Conservation (phyloP, 2,797 vertebrate species). For the Mus caroli region DNA sequence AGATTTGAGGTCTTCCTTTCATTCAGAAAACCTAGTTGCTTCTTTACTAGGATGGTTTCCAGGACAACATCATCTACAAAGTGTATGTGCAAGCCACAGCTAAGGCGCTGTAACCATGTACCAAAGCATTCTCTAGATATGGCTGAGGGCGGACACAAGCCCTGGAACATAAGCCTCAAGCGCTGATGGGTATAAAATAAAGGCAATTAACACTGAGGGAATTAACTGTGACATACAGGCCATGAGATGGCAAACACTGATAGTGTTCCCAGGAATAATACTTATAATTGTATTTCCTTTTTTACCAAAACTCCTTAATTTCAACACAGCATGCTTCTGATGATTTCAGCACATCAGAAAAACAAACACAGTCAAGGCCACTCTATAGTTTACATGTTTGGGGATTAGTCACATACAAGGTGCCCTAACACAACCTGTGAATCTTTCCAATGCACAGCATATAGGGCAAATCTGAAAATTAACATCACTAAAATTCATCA, state of each 20-base stretch:
- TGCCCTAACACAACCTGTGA: background rate
- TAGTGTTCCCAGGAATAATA: background rate
- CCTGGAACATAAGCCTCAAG: background rate
- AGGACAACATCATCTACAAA: background rate
- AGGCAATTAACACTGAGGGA: background rate
- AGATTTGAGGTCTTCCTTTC: conserved; percentile 70
- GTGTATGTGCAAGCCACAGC: background rate
- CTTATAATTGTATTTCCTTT: background rate
- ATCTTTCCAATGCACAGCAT: background rate
- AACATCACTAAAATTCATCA: background rate
- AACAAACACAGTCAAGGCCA: background rate
- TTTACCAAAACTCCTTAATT: background rate
- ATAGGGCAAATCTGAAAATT: background rate
- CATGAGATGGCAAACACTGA: background rate
- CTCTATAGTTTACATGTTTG: background rate
- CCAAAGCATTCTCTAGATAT: conserved; percentile 22
- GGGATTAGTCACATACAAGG: background rate
- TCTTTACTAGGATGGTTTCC: conserved; percentile 51
- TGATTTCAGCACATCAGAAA: background rate
- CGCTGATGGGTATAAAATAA: background rate
- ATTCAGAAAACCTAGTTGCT: conserved; percentile 68
- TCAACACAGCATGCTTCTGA: background rate
- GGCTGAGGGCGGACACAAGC: background rate
- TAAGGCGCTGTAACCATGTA: background rate
- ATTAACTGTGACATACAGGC: conserved; percentile 61